These are phyloP conservation scores for Psilanteris sp. DNA, from an alignment of 1,140 invertebrate genomes.

Conservation along the genomic window DNA sequence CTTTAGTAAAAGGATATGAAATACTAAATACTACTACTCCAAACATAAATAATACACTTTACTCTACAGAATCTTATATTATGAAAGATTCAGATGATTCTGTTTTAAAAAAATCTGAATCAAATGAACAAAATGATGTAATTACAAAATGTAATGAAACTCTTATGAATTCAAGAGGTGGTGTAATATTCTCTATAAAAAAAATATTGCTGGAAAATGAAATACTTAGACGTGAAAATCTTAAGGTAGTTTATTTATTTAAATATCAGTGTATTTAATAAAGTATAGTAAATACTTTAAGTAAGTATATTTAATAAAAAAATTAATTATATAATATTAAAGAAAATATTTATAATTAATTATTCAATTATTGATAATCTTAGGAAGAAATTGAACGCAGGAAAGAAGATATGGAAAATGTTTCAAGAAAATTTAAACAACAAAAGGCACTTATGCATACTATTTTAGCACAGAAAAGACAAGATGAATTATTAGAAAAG, in stretches of 20 bases:
- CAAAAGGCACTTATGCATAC: conserved; percentile 68
- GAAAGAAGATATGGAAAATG: conserved; percentile 74
- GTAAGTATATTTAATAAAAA: too few relatives aligned
- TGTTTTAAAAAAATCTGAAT: too few relatives aligned
- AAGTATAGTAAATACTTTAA: too few relatives aligned
- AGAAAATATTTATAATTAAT: conserved; percentile 7
- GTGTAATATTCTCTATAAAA: conserved; percentile 71
- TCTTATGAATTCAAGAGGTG: conserved; percentile 63
- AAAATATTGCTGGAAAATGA: conserved; percentile 75
- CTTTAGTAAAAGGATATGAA: conserved; percentile 71
- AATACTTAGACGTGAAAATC: conserved; percentile 70
- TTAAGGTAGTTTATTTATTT: conserved; percentile 57
- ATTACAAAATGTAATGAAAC: too few relatives aligned
- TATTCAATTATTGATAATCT: background rate
- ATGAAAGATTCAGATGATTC: too few relatives aligned
- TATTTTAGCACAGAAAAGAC: conserved; percentile 70
- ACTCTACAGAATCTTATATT: too few relatives aligned
- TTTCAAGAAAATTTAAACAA: conserved; percentile 68
- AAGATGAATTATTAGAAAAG: conserved; percentile 69
- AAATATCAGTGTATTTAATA: too few relatives aligned
- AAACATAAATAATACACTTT: conserved; percentile 66
- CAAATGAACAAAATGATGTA: too few relatives aligned
- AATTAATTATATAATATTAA: conserved; percentile 3
- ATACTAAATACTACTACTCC: conserved; percentile 55
- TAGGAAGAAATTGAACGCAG: conserved; percentile 67